Conservation (phyloP, 2,113 vertebrate species). For the Chloropsis cyanopogon region DNA sequence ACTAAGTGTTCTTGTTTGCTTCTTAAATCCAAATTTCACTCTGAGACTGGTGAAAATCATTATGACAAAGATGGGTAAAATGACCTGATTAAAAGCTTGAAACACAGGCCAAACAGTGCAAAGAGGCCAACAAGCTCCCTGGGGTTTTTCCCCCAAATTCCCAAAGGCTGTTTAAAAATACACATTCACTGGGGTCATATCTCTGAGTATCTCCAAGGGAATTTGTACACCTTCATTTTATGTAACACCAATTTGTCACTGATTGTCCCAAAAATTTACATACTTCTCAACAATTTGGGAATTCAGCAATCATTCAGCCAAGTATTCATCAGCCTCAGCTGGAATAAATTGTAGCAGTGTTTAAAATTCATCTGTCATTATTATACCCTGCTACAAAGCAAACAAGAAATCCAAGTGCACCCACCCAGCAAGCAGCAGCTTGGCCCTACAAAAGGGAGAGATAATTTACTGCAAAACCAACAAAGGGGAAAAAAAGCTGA, state of each 20-base stretch:
- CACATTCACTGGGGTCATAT: not conserved
- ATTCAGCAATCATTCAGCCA: conserved; percentile 43
- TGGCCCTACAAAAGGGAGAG: conserved; percentile 51
- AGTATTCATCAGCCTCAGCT: conserved; percentile 64
- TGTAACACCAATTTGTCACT: not conserved
- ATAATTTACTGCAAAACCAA: conserved; percentile 64
- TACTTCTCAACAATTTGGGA: conserved; percentile 26
- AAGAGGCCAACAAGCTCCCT: not conserved
- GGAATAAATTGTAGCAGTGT: conserved; percentile 36
- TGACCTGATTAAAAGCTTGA: not conserved
- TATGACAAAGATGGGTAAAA: not conserved
- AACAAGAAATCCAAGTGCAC: conserved; percentile 45
- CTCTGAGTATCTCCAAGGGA: not conserved
- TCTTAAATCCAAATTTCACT: not conserved
- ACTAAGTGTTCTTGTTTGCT: not conserved
- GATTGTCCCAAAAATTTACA: conserved; percentile 55
- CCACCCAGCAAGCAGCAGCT: conserved; percentile 67
- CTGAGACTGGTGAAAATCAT: not conserved
- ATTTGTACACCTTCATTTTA: conserved; percentile 28
- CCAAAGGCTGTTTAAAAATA: conserved; percentile 5
- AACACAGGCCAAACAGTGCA: not conserved
- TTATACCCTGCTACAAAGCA: conserved; percentile 59
- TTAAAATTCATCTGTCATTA: conserved; percentile 68
- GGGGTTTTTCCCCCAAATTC: not conserved
- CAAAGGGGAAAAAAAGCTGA: conserved; percentile 33